Conservation (phyloP, 2,113 vertebrate genomes). For the Siniperca chuatsi region DNA sequence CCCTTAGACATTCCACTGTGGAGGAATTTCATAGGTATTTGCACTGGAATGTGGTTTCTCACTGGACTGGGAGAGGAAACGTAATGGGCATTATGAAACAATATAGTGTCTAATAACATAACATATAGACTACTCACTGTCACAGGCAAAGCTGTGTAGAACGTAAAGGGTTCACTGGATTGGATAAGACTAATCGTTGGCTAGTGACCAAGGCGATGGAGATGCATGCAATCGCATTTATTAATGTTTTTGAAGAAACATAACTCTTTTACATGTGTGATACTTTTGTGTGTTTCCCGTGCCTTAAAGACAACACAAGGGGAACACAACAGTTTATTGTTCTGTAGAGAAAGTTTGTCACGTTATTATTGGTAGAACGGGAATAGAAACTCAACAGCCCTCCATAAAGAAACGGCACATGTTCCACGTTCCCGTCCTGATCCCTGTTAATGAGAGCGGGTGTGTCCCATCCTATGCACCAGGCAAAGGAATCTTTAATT, state of each 20-base stretch:
- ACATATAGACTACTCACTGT: constrained; percentile 4
- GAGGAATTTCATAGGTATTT: constrained; percentile 76
- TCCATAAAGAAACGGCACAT: constrained; percentile 44
- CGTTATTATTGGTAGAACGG: constrained; percentile 44
- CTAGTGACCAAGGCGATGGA: neutral
- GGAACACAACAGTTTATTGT: constrained; percentile 36
- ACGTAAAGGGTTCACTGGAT: neutral
- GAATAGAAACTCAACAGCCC: constrained; percentile 51
- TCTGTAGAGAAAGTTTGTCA: constrained; percentile 13
- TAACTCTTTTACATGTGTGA: neutral
- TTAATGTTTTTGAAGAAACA: neutral
- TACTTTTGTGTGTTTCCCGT: neutral
- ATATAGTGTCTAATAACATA: constrained; percentile 20
- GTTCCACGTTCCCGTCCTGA: constrained; percentile 69
- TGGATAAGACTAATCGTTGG: neutral
- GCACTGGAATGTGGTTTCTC: constrained; percentile 71
- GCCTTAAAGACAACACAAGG: neutral
- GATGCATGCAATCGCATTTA: neutral
- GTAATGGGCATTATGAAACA: constrained; percentile 39
- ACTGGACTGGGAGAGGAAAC: constrained; percentile 53
- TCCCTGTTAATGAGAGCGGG: constrained; percentile 67
- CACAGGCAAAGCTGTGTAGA: neutral
- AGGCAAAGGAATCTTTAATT: constrained; percentile 68
- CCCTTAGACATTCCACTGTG: constrained; percentile 72
- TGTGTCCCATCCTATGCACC: constrained; percentile 31